Evolutionary conservation across 2,888 invertebrate species (phyloP).

Genomic region (Epistrophe grossulariae): DNA sequence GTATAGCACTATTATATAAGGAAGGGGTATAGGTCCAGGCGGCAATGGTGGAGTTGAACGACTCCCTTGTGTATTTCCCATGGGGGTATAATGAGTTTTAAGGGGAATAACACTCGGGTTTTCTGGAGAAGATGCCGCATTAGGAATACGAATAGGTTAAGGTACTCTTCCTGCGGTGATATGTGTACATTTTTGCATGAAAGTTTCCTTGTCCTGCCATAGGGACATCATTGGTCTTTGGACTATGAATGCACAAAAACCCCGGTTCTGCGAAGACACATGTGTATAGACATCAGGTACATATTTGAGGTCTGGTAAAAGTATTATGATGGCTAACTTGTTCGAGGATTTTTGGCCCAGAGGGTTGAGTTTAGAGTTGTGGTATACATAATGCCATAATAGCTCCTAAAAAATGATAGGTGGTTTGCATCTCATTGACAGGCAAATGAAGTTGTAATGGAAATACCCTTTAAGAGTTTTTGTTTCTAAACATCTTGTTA

Average conservation of each 20-base stretch:
- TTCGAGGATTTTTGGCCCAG: constrained; percentile 3
- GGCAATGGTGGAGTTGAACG: not conserved
- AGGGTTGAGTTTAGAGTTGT: constrained; percentile 15
- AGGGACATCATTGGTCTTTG: constrained; percentile 13
- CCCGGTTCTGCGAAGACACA: constrained; percentile 32
- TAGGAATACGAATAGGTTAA: not conserved
- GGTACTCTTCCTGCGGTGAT: not conserved
- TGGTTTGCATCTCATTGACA: constrained; percentile 50
- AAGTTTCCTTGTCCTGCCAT: not conserved
- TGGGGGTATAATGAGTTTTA: constrained; percentile 12
- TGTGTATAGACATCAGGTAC: constrained; percentile 33
- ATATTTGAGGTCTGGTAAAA: constrained; percentile 22
- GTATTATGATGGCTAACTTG: constrained; percentile 41
- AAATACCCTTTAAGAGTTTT: too few species aligned
- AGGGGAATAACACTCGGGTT: constrained; percentile 5
- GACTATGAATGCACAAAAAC: constrained; percentile 3
- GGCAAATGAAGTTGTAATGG: not conserved
- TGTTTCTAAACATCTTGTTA: not conserved
- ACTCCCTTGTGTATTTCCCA: not conserved
- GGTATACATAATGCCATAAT: not conserved
- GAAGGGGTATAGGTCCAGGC: not conserved
- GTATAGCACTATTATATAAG: not conserved
- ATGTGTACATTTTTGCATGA: not conserved
- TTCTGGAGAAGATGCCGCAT: constrained; percentile 10
- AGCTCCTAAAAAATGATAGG: constrained; percentile 37